These are phyloP conservation scores for Mycetomoellerius zeteki DNA, from an alignment of 1,140 invertebrate genomes.

Conservation along the genomic window DNA sequence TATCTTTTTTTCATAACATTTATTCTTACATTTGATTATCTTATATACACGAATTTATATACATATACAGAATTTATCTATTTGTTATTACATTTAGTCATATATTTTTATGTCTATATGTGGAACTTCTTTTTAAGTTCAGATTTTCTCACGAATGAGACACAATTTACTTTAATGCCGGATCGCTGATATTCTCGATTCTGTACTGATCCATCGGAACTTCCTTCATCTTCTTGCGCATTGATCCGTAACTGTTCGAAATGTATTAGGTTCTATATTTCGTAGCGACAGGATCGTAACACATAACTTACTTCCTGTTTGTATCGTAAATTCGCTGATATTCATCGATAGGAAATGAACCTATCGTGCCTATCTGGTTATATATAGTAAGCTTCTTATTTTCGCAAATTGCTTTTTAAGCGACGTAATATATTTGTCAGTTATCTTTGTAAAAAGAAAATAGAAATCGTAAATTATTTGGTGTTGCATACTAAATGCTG, in stretches of 20 bases:
- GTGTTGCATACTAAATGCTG: not conserved
- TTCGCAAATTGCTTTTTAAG: constrained; percentile 25
- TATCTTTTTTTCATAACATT: not conserved
- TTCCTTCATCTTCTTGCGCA: constrained; percentile 27
- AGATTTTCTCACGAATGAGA: constrained; percentile 18
- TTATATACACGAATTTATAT: not conserved
- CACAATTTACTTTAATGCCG: constrained; percentile 9
- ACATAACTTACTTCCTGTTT: constrained; percentile 1
- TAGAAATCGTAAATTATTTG: not conserved
- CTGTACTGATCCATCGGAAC: not conserved
- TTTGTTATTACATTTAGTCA: constrained; percentile 11
- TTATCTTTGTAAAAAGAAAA: not conserved
- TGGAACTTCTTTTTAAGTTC: not conserved
- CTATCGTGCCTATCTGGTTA: not conserved
- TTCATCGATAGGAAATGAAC: constrained; percentile 31
- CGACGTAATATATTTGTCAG: not conserved
- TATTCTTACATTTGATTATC: not conserved
- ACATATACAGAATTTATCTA: not conserved
- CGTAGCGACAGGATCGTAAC: constrained; percentile 11
- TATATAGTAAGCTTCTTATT: not conserved
- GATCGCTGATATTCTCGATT: not conserved
- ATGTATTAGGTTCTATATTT: constrained; percentile 34
- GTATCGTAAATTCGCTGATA: constrained; percentile 31
- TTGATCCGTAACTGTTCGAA: constrained; percentile 41
- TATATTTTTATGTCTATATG: not conserved